These are phyloP conservation scores for Galaxea fascicularis DNA, from an alignment of 92 coral and sea anemone genomes.

Conservation along the genomic window DNA sequence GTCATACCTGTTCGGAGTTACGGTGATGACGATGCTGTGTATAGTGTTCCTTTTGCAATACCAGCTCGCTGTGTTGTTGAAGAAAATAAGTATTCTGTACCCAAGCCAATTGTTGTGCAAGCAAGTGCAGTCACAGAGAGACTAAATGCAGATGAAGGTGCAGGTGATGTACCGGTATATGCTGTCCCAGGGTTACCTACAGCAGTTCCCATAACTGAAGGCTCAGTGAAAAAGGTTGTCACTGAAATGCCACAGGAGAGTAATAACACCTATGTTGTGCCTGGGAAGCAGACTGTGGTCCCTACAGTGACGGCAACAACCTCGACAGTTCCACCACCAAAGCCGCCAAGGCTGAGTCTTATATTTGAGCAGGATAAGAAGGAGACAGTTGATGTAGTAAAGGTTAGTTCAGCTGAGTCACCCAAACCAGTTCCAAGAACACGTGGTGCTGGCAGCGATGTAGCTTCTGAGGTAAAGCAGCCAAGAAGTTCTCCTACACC, in stretches of 20 bases:
- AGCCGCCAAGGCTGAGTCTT: slow-evolving; percentile 67
- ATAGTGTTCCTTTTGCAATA: slow-evolving; percentile 21
- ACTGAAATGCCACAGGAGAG: background rate
- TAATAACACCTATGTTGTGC: slow-evolving; percentile 7
- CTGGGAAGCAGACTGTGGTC: background rate
- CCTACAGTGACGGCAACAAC: background rate
- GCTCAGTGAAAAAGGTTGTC: background rate
- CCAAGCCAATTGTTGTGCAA: slow-evolving; percentile 22
- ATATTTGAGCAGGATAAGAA: slow-evolving; percentile 10
- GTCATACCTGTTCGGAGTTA: slow-evolving; percentile 4
- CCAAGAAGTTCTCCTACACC: slow-evolving; percentile 26
- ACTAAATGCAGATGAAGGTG: background rate
- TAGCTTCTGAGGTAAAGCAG: background rate
- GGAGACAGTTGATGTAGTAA: background rate
- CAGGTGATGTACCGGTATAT: slow-evolving; percentile 50
- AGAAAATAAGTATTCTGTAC: slow-evolving; percentile 39
- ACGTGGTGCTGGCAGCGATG: background rate
- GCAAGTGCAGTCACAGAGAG: slow-evolving; percentile 36
- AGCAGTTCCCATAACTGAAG: slow-evolving; percentile 34
- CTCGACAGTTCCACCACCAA: slow-evolving; percentile 54
- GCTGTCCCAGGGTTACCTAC: slow-evolving; percentile 52
- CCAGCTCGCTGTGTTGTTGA: background rate
- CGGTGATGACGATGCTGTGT: slow-evolving; percentile 7
- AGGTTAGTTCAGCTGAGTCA: background rate
- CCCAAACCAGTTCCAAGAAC: slow-evolving; percentile 47